Base-by-base conservation (phyloP, 2,113 vertebrate genomes). In the Dipodomys ordii region DNA sequence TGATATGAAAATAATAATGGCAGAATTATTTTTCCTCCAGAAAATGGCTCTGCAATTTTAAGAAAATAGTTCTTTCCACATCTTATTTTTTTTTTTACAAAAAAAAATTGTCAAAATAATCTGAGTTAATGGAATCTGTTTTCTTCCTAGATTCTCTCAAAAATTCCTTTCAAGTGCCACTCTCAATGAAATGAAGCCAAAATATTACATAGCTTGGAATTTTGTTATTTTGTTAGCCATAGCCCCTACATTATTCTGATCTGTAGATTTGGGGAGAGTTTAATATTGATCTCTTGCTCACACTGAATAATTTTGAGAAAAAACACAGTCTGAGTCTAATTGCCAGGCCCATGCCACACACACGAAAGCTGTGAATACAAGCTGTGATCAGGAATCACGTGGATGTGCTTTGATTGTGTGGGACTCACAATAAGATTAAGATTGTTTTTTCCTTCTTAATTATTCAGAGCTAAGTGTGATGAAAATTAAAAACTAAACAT, bases 401-500 rank as follows among this genome's bases (percentile, higher is more conserved):
- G 95, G 44, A 44, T 72, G 67, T 93, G 97, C 95, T 97, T 97
- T 97, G 96, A 97, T 95, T 97, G 97, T 97, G 69, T 91, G 94
- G 96, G 88, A 88, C 80, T 80, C 92, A 94, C 90, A 92, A 93
- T 95, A 90, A 96, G 94, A 97, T 84, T 91, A 92, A 93, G 92
- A 94, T 89, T 91, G 92, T 82, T 96, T 90, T 93, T 94, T 96
- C 94, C 97, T 97, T 90, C 80, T 68, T 97, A 97, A 98, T 97
- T 97, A 98, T 97, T 97, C 97, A 97, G 94, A 97, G 96, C 96
- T 97, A 97, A 97, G 93, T 97, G 96, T 96, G 96, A 97, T 96
- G 97, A 81, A 97, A 96, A 82, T 96, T 97, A 97, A 98, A 57
- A 97, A 97, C 91, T 94, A 97, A 97, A 97, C 95, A 97, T 96